phyloP scores from a whole-genome alignment of 2,888 invertebrate genomes.

The Meta bourneti region DNA sequence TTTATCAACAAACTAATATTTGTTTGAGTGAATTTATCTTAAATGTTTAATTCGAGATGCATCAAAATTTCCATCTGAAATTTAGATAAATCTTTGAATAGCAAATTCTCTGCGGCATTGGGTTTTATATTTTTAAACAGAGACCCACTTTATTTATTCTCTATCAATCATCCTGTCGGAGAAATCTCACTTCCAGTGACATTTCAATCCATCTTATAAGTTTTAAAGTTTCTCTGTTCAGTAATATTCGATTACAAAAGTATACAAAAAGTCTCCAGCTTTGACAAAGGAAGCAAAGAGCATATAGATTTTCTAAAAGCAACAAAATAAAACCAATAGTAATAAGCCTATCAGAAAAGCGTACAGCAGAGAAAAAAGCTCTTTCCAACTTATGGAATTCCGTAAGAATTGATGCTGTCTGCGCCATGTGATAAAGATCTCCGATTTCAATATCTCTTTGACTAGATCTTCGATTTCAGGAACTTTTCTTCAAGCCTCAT shows the following conservation, averaged over 20 bases:
- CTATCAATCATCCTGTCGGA: background rate
- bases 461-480: slow-evolving; percentile 32
- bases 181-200: background rate
- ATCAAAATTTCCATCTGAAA: no score
- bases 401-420: slow-evolving; percentile 21
- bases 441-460: slow-evolving; percentile 46
- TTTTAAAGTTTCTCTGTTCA: slow-evolving; percentile 8
- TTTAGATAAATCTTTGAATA: no score
- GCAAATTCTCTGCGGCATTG: no score
- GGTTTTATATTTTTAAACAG: no score
- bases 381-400: slow-evolving; percentile 22
- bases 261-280: background rate
- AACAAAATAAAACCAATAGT: slow-evolving; percentile 7
- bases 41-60: no score
- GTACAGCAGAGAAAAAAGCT: slow-evolving; percentile 3
- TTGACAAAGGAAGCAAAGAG: background rate
- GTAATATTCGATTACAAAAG: slow-evolving; percentile 38
- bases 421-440: slow-evolving; percentile 33
- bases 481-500: slow-evolving; percentile 14
- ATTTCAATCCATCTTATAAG: background rate
- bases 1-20: no score
- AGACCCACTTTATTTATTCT: background rate
- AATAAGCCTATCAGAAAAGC: slow-evolving; percentile 34
- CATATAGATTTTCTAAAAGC: background rate
- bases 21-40: no score